Evolutionary conservation across 2,797 vertebrate genomes (phyloP), one percentile per base, ranked within the genome.

Genomic region (Pitangus sulphuratus): DNA sequence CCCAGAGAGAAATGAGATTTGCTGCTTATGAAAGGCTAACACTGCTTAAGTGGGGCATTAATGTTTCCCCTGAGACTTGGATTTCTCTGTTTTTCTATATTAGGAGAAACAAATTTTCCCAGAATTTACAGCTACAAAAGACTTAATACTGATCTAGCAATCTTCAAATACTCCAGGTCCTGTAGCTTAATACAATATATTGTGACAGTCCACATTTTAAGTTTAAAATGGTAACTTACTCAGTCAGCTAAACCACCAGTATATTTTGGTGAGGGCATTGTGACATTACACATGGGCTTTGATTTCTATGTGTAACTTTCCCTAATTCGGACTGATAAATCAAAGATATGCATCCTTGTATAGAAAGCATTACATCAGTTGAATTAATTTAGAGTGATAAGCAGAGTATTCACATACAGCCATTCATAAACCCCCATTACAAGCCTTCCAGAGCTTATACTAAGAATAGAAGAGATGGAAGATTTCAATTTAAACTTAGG

Each of bases 21-120:
- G 96, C 96, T 97, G 95, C 97, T 98, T 95, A 97, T 97, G 97
- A 97, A 98, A 97, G 93, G 89, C 95, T 96, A 86, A 84, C 80
- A 89, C 91, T 79, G 84, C 94, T 96, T 96, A 94, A 92, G 76
- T 95, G 95, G 96, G 92, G 96, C 95, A 92, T 88, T 97, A 95
- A 94, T 81, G 83, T 53, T 90, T 95, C 97, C 97, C 96, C 86
- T 22, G 88, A 94, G 97, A 97, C 84, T 56, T 17, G 26, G 87
- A 89, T 87, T 94, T 94, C 74, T 98, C 91, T 85, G 78, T 35
- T 97, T 97, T 95, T 62, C 91, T 97, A 8, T 94, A 93, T 94
- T 87, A 95, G 91, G 90, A 96, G 91, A 93, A 97, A 96, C 78
- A 96, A 94, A 92, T 93, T 96, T 95, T 70, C 83, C 82, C 91